A percentile compares a stretch with the other conserved stretches of the same genome.
These are phyloP conservation scores for Aphaenogaster rudis DNA, from an alignment of 1,140 invertebrate genomes.

Conservation along the genomic window DNA sequence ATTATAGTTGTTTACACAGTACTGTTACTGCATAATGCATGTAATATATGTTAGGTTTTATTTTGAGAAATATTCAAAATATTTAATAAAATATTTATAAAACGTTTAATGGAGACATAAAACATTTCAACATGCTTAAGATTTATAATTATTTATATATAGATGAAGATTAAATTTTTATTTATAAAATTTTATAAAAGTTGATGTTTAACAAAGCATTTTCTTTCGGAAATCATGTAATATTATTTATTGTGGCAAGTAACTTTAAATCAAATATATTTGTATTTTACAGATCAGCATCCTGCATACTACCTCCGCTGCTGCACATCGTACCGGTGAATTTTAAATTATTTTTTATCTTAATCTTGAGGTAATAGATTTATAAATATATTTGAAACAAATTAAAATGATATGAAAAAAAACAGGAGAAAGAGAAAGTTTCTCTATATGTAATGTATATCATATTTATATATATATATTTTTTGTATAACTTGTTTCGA, in stretches of 20 bases:
- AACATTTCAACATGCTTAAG: background rate
- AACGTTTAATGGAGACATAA: background rate
- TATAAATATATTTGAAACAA: too few relatives aligned
- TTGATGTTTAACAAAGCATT: background rate
- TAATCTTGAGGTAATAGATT: too few relatives aligned
- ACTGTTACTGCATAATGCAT: background rate
- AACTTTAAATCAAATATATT: background rate
- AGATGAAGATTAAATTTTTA: slow-evolving; percentile 1
- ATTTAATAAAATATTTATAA: background rate
- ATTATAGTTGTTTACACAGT: background rate
- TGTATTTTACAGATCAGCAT: background rate
- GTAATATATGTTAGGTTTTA: background rate
- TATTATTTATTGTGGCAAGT: background rate
- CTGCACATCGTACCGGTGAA: background rate
- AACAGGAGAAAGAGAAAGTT: too few relatives aligned
- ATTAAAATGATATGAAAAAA: too few relatives aligned
- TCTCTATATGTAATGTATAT: too few relatives aligned
- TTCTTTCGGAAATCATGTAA: background rate
- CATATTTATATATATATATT: too few relatives aligned
- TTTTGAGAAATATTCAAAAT: background rate
- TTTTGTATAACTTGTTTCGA: too few relatives aligned
- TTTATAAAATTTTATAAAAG: slow-evolving; percentile 6
- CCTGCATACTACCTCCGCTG: background rate
- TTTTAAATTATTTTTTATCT: background rate
- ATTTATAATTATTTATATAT: background rate